phyloP scores from a whole-genome alignment of 2,888 invertebrate species.

The Temnothorax rugatulus region DNA sequence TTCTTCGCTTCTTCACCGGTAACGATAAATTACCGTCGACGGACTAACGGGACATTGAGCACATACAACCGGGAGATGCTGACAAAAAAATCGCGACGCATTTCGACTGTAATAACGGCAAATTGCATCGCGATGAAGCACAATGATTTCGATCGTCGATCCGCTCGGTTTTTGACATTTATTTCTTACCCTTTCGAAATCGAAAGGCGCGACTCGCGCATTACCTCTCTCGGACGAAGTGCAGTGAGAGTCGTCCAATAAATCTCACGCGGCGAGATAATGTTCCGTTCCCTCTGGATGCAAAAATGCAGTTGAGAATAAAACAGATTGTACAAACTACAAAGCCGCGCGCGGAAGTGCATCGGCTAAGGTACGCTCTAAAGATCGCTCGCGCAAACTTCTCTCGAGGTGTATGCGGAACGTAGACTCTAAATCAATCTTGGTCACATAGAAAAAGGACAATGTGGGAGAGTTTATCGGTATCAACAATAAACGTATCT shows the following conservation, averaged over 20 bases:
- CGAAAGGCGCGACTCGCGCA: conserved; percentile 7
- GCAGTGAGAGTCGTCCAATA: conserved; percentile 29
- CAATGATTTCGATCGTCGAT: neutral
- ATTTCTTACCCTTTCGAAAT: conserved; percentile 19
- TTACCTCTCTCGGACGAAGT: neutral
- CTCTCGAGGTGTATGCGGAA: neutral
- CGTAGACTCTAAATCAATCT: conserved; percentile 48
- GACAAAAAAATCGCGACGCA: conserved; percentile 41
- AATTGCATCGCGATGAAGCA: conserved; percentile 29
- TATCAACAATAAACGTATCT: conserved; percentile 56
- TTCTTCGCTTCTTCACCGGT: conserved; percentile 27
- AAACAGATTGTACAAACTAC: conserved; percentile 28
- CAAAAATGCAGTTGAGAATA: conserved; percentile 36
- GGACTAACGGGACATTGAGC: conserved; percentile 56
- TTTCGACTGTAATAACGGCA: conserved; percentile 47
- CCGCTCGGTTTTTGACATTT: conserved; percentile 2
- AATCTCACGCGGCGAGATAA: conserved; percentile 44
- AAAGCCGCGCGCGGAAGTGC: conserved; percentile 33
- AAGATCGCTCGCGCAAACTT: conserved; percentile 4
- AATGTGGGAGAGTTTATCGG: conserved; percentile 54
- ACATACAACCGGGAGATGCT: conserved; percentile 22
- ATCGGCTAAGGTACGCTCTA: conserved; percentile 14
- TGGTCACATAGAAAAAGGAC: conserved; percentile 36
- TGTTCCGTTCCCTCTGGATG: neutral
- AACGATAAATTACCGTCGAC: conserved; percentile 58